Evolutionary conservation across 2,797 vertebrate species (phyloP), one percentile per base, ranked within the genome.

Genomic region (Coracias cyanogaster): DNA sequence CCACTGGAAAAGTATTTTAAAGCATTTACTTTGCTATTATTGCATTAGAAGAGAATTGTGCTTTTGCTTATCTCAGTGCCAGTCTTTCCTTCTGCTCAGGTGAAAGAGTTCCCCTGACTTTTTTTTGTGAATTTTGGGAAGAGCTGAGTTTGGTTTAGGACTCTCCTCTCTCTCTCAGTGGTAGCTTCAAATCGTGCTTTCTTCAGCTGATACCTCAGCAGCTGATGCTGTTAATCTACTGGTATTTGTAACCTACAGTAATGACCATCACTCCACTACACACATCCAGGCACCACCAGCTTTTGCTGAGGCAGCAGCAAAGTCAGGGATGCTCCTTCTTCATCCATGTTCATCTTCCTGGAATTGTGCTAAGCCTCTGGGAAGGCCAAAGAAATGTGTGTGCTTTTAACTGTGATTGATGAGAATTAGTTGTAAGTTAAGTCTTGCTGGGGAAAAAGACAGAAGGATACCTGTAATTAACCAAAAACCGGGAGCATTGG

Each of bases 251-350:
- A 76, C 13, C 17, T 65, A 17, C 62, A 64, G 48, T 12, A 15
- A 84, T 10, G 61, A 52, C 2, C 4, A 0, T 46, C 3, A 4
- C 33, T 46, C 74, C 13, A 3, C 26, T 33, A 12, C 4, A 13
- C 7, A 6, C 43, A 18, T 6, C 25, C 52, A n/a, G 57, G 33
- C 35, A 64, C 17, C 29, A 60, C 26, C 46, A 61, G 41, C 73
- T 82, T 92, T 54, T 58, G 65, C 57, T 29, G 58, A 81, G 37
- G 82, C 41, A 86, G 22, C 1, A 16, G 26, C 3, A 4, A 4
- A 26, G 35, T 39, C 76, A 78, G 31, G 77, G 55, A 4, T 2
- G 1, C 20, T 13, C 52, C 39, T 74, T 58, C 33, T 48, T 45
- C 24, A 69, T 62, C 52, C 57, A 39, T 7, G 2, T 46, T 26